Percentiles rank a stretch among this genome's conserved stretches.
Conservation (phyloP, 2,888 invertebrate genomes). For the Heliconius ethilla region DNA sequence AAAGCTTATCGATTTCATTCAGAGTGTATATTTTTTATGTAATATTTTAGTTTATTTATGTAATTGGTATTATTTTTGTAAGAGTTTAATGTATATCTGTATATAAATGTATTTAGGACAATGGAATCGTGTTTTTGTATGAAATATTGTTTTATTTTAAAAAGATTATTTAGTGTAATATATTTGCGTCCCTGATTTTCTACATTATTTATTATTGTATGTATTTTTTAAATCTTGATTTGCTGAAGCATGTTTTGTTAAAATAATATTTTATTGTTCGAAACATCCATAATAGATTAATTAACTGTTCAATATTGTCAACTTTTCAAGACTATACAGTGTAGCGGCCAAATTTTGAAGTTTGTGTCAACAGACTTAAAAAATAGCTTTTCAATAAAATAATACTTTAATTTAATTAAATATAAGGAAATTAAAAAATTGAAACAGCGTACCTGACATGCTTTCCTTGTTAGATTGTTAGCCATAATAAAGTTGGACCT, state of each 20-base stretch:
- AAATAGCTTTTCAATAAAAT: constrained; percentile 9
- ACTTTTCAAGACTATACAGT: constrained; percentile 12
- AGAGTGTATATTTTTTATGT: constrained; percentile 40
- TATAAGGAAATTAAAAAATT: constrained; percentile 39
- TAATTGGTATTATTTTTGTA: constrained; percentile 36
- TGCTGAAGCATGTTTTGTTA: not conserved
- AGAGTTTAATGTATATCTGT: constrained; percentile 37
- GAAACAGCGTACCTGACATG: constrained; percentile 54
- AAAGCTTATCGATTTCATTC: constrained; percentile 35
- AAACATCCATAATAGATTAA: constrained; percentile 13
- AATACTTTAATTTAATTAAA: constrained; percentile 2
- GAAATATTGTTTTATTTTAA: constrained; percentile 32
- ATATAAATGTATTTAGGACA: constrained; percentile 37
- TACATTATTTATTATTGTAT: constrained; percentile 23
- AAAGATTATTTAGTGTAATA: constrained; percentile 26
- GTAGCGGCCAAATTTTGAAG: constrained; percentile 29
- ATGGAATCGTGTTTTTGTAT: constrained; percentile 27
- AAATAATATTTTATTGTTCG: not conserved
- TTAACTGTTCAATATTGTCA: constrained; percentile 4
- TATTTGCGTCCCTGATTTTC: constrained; percentile 29
- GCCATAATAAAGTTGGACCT: not conserved
- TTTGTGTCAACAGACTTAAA: constrained; percentile 15
- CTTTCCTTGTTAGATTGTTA: constrained; percentile 45
- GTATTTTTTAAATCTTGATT: constrained; percentile 1
- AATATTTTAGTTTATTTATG: constrained; percentile 37